These are phyloP conservation scores for Crotalus tigris DNA, from an alignment of 2,113 vertebrate genomes.

Conservation along the genomic window DNA sequence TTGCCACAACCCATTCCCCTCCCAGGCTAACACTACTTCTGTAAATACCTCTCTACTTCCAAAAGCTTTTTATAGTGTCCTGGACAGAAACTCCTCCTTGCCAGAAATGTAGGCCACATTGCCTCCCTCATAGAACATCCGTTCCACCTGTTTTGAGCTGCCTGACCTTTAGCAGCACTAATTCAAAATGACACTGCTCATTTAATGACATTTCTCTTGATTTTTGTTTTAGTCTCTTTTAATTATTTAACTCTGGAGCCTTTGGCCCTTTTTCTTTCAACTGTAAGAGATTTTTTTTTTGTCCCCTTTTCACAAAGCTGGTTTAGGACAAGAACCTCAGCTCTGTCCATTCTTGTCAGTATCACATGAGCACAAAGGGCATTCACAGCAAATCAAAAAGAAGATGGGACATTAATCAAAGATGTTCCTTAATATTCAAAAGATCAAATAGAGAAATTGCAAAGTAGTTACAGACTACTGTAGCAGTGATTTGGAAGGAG, in stretches of 20 bases:
- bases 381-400: not conserved
- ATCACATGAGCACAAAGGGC: not conserved
- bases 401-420: not conserved
- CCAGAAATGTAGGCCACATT: not conserved
- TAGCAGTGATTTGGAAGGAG: not conserved
- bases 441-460: not conserved
- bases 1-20: slow-evolving; percentile 9
- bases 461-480: not conserved
- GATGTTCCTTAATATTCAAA: not conserved
- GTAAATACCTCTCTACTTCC: accelerated
- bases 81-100: not conserved
- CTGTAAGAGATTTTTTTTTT: not conserved
- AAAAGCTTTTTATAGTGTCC: accelerated
- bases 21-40: accelerated
- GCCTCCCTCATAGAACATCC: not conserved
- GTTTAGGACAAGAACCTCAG: not conserved
- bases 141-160: slow-evolving; percentile 54
- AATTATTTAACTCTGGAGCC: slow-evolving; percentile 61
- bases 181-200: slow-evolving; percentile 63
- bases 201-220: slow-evolving; percentile 69
- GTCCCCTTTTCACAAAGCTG: accelerated
- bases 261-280: slow-evolving; percentile 31
- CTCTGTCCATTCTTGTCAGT: not conserved
- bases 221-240: slow-evolving; percentile 65
- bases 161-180: slow-evolving; percentile 63